These are phyloP conservation scores for Papilio gigon DNA, from an alignment of 2,888 invertebrate genomes.

Conservation along the genomic window DNA sequence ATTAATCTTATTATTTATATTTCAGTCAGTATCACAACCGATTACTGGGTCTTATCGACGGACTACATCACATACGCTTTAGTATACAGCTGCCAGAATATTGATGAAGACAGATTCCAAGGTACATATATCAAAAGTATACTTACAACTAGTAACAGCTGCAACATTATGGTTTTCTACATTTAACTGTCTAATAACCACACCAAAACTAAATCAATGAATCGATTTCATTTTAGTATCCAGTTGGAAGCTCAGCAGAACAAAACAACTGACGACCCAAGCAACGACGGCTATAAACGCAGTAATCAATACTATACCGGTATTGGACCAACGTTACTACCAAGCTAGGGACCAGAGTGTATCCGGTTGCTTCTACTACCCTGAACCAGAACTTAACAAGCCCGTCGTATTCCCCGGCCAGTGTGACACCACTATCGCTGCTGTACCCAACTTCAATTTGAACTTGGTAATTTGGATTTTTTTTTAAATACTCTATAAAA, in stretches of 20 bases:
- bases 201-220: neutral
- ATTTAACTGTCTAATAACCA: too few species aligned
- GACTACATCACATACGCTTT: slow-evolving; percentile 84
- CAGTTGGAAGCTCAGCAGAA: slow-evolving; percentile 63
- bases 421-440: slow-evolving; percentile 52
- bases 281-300: slow-evolving; percentile 51
- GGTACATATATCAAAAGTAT: slow-evolving; percentile 58
- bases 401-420: slow-evolving; percentile 59
- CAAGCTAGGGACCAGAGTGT: slow-evolving; percentile 50
- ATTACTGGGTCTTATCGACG: slow-evolving; percentile 84
- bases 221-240: slow-evolving; percentile 44
- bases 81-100: slow-evolving; percentile 84
- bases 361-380: slow-evolving; percentile 61
- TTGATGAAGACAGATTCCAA: slow-evolving; percentile 69
- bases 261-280: slow-evolving; percentile 47
- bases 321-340: slow-evolving; percentile 56
- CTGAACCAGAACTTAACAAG: slow-evolving; percentile 51
- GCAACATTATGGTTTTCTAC: too few species aligned
- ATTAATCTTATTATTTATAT: slow-evolving; percentile 37
- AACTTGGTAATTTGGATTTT: slow-evolving; percentile 37
- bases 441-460: slow-evolving; percentile 48
- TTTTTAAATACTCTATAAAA: neutral
- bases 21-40: slow-evolving; percentile 52
- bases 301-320: slow-evolving; percentile 50
- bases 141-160: too few species aligned